A percentile compares a stretch with the other conserved stretches of the same genome.
Evolutionary conservation across 2,888 invertebrate species (phyloP).

Genomic region (Dilophus febrilis): DNA sequence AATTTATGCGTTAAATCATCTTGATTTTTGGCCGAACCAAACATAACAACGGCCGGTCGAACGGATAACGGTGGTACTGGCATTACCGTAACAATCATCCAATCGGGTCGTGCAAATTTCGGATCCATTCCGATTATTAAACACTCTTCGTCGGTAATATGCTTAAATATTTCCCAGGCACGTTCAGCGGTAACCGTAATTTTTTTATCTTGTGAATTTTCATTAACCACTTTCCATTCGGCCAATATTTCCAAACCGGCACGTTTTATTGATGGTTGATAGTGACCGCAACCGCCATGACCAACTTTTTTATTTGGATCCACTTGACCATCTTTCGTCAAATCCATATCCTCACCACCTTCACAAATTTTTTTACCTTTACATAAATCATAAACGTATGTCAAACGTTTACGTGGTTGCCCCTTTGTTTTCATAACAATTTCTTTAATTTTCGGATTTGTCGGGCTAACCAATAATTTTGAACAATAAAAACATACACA

Average conservation of each 20-base stretch:
- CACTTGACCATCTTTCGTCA: slow-evolving; percentile 51
- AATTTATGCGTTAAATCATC: slow-evolving; percentile 99
- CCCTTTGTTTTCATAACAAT: slow-evolving; percentile 90
- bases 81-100: slow-evolving; percentile 96
- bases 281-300: slow-evolving; percentile 96
- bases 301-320: slow-evolving; percentile 38
- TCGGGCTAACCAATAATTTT: slow-evolving; percentile 85
- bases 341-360: slow-evolving; percentile 95
- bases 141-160: slow-evolving; percentile 92
- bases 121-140: slow-evolving; percentile 92
- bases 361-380: slow-evolving; percentile 97
- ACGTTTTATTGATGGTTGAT: slow-evolving; percentile 84
- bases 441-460: slow-evolving; percentile 41
- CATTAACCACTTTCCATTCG: slow-evolving; percentile 98
- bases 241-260: slow-evolving; percentile 85
- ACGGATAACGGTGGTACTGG: slow-evolving; percentile 95
- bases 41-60: slow-evolving; percentile 96
- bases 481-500: slow-evolving; percentile 99
- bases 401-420: slow-evolving; percentile 83
- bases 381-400: slow-evolving; percentile 93
- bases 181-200: slow-evolving; percentile 85
- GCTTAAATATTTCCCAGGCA: slow-evolving; percentile 92
- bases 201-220: slow-evolving; percentile 95
- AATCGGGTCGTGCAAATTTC: slow-evolving; percentile 92
- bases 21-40: slow-evolving; percentile 96